Percentiles rank a stretch among this genome's conserved stretches.
These are phyloP conservation scores for Thaumatotibia leucotreta DNA, from an alignment of 1,140 invertebrate species.

Conservation along the genomic window DNA sequence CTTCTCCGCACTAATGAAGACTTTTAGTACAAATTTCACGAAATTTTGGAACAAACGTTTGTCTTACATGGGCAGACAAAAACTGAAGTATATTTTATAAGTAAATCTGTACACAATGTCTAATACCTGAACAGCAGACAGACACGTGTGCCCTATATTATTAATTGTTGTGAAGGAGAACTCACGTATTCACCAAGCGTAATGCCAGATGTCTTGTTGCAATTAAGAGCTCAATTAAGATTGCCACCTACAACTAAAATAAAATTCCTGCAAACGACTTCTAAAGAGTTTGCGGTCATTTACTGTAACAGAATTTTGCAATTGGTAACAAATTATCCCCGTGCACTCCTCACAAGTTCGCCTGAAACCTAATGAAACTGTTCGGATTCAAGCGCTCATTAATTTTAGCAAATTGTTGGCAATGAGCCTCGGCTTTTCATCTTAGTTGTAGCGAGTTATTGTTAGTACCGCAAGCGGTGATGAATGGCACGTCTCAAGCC, in stretches of 20 bases:
- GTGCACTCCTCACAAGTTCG: not conserved
- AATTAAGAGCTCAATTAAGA: not conserved
- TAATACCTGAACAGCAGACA: not conserved
- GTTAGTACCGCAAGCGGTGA: not conserved
- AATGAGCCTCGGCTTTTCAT: constrained; percentile 9
- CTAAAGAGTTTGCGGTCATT: not conserved
- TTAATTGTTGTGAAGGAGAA: not conserved
- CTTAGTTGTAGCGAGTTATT: not conserved
- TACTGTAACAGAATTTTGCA: not conserved
- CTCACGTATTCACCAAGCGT: not conserved
- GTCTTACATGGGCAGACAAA: too few species aligned
- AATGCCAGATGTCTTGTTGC: not conserved
- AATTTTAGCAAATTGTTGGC: constrained; percentile 11
- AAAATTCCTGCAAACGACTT: not conserved
- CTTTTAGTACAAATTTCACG: too few species aligned
- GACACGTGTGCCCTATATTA: constrained; percentile 13
- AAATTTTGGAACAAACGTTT: too few species aligned
- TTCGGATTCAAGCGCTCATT: not conserved
- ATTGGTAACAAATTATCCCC: not conserved
- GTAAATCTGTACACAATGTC: not conserved
- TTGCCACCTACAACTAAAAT: not conserved
- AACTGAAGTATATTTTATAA: too few species aligned
- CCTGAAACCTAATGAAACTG: constrained; percentile 2
- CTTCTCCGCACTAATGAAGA: too few species aligned
- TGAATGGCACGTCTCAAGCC: not conserved